Base-by-base conservation (phyloP, 1,140 invertebrate species). In the Archivesica marissinica region DNA sequence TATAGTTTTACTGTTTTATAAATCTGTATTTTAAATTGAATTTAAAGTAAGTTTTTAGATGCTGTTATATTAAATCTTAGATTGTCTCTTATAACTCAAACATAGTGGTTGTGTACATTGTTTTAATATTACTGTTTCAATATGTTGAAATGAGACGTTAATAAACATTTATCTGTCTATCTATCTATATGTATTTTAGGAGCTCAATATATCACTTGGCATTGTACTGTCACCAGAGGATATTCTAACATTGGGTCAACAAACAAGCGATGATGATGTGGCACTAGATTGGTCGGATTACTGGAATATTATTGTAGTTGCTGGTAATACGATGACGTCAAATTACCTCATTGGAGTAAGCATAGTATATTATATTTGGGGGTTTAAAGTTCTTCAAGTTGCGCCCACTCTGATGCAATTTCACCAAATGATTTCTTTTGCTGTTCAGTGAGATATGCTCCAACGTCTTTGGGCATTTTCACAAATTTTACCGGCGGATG, bases 381-480 rank as follows among this genome's bases (percentile, higher is more conserved):
- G n/a, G n/a, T n/a, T n/a, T 92, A 92, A 28, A 90, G 77, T 85
- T 92, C 92, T 86, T 92, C 92, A 39, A 92, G 59, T 35, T 87
- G 75, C 80, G 86, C 89, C 92, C 92, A 92, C 86, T 92, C 90
- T 64, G 90, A 81, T 1, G 92, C 89, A 44, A 89, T 64, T 25
- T 92, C 91, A 30, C 92, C 92, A 6, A 72, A 83, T 25, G 89
- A 86, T 87, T 91, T 92, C 56, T 89, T 89, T 79, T 92, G 92
- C 86, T 92, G 92, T 85, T 92, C 92, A 23, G 88, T 79, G 87
- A 92, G 89, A 89, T 88, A 92, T 59, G 89, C 86, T 66, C 89
- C 89, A 68, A 92, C 90, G 88, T 92, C 90, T 86, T 88, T 89
- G 56, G 91, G 91, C 87, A 88, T 89, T 77, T 79, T 66, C 33